Base-by-base conservation (phyloP, 1,140 invertebrate species). In the Papilio dardanus region DNA sequence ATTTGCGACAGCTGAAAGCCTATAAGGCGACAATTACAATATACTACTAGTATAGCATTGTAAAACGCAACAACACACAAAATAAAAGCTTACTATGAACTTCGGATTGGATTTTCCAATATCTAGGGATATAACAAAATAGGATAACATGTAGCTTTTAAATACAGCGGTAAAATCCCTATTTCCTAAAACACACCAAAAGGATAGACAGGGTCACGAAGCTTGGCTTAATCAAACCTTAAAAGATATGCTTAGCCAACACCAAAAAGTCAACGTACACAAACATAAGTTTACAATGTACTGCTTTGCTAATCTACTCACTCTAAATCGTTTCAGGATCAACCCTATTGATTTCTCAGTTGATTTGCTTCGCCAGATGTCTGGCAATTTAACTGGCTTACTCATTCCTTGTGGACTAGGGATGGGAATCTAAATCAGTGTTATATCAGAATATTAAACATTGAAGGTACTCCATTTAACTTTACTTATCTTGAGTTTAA, bases 301-400 rank as follows among this genome's bases (percentile, higher is more conserved):
- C 68, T 24, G 68, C 21, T n/a, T 28, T 50, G 68, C 21, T 69
- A 69, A 35, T 50, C 31, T 92, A 92, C 91, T 92, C 85, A 92
- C 91, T 86, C 84, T 86, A 28, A 92, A 83, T 10, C 86, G 81
- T 80, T 92, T 92, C 74, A 92, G 81, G 28, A 92, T 86, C 54
- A 89, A 77, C 74, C 90, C 91, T 83, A 92, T 76, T 31, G 88
- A 88, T 86, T 92, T 92, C 79, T 92, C 89, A 66, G 85, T 81
- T 65, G 89, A 89, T 76, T 91, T 92, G 82, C 77, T 87, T 42
- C 88, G 88, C 91, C 89, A 92, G 69, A 92, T 76, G 37, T 90
- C 88, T 80, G 91, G 90, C 75, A 92, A 82, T 79, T 81, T 89
- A 76, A 84, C 79, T 50, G 86, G 84, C 78, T 86, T 92, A 85